A percentile compares a stretch with the other conserved stretches of the same genome.
Conservation (phyloP, 2,113 vertebrate species). For the Diadophis punctatus region DNA sequence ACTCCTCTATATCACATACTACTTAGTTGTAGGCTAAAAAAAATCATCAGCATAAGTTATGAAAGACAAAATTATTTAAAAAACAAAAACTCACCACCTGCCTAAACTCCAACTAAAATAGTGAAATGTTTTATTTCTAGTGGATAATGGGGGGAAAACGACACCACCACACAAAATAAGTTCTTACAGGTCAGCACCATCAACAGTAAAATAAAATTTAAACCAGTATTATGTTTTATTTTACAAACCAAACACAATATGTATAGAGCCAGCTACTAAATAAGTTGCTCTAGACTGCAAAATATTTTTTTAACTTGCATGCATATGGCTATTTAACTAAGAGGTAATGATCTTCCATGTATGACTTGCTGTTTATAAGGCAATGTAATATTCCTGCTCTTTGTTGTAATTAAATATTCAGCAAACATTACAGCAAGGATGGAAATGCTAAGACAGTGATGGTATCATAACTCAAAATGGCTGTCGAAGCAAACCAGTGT, state of each 20-base stretch:
- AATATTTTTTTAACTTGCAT: background rate
- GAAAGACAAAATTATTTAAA: background rate
- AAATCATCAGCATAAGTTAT: background rate
- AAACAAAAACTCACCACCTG: background rate
- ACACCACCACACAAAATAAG: background rate
- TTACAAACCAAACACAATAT: background rate
- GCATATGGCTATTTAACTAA: background rate
- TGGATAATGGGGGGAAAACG: background rate
- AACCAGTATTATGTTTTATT: background rate
- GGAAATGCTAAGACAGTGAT: background rate
- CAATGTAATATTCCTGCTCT: background rate
- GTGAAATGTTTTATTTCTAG: background rate
- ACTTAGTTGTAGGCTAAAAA: background rate
- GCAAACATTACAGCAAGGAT: background rate
- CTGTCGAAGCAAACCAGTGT: background rate
- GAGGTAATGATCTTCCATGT: background rate
- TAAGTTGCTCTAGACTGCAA: background rate
- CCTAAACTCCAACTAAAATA: background rate
- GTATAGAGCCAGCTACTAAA: background rate
- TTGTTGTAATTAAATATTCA: background rate
- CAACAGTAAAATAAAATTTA: background rate
- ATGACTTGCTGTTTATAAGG: background rate
- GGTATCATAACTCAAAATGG: background rate
- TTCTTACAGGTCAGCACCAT: background rate
- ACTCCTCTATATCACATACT: background rate